Percentiles rank a stretch among this genome's conserved stretches.
These are phyloP conservation scores for Adela reaumurella DNA, from an alignment of 2,888 invertebrate genomes.

Conservation along the genomic window DNA sequence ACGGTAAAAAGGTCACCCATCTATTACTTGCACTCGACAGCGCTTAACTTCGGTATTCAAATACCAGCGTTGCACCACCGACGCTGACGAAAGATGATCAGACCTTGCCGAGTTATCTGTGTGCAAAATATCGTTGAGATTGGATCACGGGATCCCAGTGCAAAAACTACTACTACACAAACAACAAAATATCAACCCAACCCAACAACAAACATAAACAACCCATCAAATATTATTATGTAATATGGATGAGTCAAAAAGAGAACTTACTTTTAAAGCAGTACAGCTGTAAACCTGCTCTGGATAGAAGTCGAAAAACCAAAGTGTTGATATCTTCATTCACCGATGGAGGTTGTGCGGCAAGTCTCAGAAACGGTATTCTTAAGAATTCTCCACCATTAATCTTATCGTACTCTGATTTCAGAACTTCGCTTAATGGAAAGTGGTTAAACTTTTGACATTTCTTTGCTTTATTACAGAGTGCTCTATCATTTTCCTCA, in stretches of 20 bases:
- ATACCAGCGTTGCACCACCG: too few species aligned
- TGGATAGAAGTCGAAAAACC: constrained; percentile 50
- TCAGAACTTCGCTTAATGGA: constrained; percentile 59
- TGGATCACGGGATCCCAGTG: too few species aligned
- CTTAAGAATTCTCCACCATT: constrained; percentile 43
- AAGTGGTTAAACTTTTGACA: constrained; percentile 56
- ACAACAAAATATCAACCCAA: too few species aligned
- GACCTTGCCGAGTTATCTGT: too few species aligned
- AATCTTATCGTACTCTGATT: constrained; percentile 23
- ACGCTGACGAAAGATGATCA: too few species aligned
- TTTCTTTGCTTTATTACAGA: too few species aligned
- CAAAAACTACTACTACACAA: too few species aligned
- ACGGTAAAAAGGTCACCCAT: too few species aligned
- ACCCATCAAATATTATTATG: background rate
- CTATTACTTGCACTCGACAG: too few species aligned
- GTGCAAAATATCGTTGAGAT: too few species aligned
- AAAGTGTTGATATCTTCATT: constrained; percentile 47
- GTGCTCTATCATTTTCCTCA: too few species aligned
- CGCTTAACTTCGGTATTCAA: too few species aligned
- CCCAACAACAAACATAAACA: background rate
- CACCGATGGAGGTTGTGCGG: constrained; percentile 63
- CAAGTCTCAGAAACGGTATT: constrained; percentile 67
- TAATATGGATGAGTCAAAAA: background rate
- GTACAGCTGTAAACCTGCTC: constrained; percentile 63
- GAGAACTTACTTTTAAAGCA: constrained; percentile 48